A percentile compares a stretch with the other conserved stretches of the same genome.
Evolutionary conservation across 2,797 vertebrate species (phyloP).

Genomic region (Poecilia picta): DNA sequence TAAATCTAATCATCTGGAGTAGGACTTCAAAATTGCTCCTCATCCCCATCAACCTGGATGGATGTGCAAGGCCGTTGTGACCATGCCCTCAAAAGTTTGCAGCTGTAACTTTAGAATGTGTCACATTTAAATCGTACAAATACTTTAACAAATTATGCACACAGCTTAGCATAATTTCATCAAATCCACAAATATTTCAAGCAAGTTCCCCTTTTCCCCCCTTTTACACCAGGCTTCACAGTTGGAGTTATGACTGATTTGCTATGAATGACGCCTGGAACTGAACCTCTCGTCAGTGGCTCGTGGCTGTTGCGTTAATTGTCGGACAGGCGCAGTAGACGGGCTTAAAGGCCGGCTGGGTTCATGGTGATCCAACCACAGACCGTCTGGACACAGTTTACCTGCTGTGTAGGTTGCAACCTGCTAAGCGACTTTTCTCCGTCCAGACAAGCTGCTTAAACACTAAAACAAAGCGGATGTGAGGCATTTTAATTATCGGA

Average conservation of each 20-base stretch:
- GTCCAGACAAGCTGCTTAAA: neutral
- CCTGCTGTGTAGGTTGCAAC: neutral
- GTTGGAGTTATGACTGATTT: neutral
- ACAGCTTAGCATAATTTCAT: too few species aligned
- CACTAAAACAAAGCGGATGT: neutral
- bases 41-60: neutral
- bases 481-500: neutral
- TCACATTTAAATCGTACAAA: neutral
- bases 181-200: neutral
- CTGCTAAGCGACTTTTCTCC: neutral
- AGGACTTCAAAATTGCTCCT: neutral
- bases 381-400: constrained; percentile 24
- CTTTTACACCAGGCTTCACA: neutral
- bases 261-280: neutral
- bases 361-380: constrained; percentile 37
- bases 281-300: neutral
- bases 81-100: neutral
- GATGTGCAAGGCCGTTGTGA: neutral
- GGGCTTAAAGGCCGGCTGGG: neutral
- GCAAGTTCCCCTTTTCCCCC: neutral
- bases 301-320: neutral
- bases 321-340: constrained; percentile 9
- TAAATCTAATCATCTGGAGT: neutral
- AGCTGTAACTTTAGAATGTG: neutral
- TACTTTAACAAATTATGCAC: neutral